Evolutionary conservation across 30 jellyfish, hydroid and myxozoan species (phyloP).

Genomic region (Hydra vulgaris): DNA sequence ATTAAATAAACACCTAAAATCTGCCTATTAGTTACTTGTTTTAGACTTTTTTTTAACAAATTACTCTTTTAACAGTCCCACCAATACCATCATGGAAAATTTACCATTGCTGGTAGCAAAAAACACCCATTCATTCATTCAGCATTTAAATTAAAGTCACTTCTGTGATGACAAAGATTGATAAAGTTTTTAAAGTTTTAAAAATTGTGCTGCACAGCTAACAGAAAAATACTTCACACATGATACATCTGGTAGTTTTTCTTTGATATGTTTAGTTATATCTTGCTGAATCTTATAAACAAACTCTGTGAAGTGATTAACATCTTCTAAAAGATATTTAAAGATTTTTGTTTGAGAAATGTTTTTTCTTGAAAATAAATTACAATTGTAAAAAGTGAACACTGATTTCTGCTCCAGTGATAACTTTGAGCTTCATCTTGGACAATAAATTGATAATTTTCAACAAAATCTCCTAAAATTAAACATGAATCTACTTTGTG

Average conservation of each 20-base stretch:
- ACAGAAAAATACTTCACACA: neutral
- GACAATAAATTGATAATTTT: neutral
- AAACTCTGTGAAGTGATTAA: neutral
- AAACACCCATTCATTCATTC: neutral
- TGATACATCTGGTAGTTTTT: neutral
- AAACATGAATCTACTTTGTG: no score
- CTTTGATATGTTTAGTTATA: neutral
- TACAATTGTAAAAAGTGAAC: neutral
- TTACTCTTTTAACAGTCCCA: neutral
- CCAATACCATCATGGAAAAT: neutral
- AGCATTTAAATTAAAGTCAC: neutral
- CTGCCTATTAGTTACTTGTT: neutral
- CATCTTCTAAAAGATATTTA: neutral
- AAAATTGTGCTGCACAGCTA: neutral
- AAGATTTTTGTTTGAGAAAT: neutral
- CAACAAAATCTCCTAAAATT: neutral
- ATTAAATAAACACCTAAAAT: neutral
- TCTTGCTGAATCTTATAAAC: neutral
- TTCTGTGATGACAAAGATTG: neutral
- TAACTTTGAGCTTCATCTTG: neutral
- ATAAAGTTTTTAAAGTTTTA: neutral
- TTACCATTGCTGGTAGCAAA: neutral
- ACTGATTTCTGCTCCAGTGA: neutral
- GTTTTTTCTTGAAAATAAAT: neutral
- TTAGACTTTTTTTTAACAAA: neutral